phyloP scores from a whole-genome alignment of 2,888 invertebrate species.

The Eilema caniola region DNA sequence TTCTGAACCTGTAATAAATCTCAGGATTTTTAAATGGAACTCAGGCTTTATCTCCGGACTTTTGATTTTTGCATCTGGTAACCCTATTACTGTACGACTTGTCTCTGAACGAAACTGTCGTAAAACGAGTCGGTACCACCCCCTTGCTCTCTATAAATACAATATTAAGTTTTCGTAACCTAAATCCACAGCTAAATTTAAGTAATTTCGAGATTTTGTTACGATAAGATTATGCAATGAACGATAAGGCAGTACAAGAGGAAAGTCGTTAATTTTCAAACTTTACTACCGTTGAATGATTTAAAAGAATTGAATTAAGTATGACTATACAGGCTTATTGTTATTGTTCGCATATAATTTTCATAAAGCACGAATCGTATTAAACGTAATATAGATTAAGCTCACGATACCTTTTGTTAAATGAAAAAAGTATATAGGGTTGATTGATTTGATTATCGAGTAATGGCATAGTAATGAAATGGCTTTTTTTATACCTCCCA shows the following conservation, averaged over 20 bases:
- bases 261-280: slow-evolving; percentile 10
- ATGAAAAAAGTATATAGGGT: neutral
- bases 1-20: no score
- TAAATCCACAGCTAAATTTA: neutral
- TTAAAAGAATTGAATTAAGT: slow-evolving; percentile 25
- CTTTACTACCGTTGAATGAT: slow-evolving; percentile 12
- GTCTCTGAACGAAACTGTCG: neutral
- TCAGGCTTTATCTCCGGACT: no score
- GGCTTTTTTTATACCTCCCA: no score
- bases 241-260: neutral
- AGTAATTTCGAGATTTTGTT: neutral
- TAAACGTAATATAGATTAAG: neutral
- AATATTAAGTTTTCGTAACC: neutral
- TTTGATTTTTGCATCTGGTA: no score
- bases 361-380: neutral
- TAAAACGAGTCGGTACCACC: neutral
- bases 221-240: neutral
- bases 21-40: no score
- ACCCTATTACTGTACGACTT: neutral
- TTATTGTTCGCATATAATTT: neutral
- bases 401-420: neutral
- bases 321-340: slow-evolving; percentile 33
- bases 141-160: neutral
- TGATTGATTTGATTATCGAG: neutral
- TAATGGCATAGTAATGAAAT: neutral